A percentile compares a stretch with the other conserved stretches of the same genome.
Conservation (phyloP, 2,113 vertebrate genomes). For the Cyphomyrus discorhynchus region DNA sequence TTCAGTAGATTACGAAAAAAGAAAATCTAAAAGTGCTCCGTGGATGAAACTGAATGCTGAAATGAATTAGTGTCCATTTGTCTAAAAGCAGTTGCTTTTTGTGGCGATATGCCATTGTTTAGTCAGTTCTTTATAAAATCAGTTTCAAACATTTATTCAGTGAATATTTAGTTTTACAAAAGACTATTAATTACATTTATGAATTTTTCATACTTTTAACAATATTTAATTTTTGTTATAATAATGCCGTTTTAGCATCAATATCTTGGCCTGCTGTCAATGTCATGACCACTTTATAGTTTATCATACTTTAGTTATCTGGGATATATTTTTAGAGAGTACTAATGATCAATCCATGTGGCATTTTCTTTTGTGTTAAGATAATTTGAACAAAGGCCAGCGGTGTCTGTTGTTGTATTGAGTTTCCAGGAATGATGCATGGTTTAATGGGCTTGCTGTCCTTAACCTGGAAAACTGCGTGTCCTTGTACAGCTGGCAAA, state of each 20-base stretch:
- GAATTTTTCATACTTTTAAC: background rate
- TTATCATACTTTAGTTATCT: background rate
- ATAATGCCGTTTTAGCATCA: background rate
- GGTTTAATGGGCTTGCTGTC: background rate
- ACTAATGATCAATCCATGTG: background rate
- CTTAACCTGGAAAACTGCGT: background rate
- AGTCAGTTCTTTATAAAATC: background rate
- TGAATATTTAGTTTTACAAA: background rate
- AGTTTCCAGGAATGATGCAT: background rate
- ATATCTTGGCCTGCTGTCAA: background rate
- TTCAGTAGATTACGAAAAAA: conserved; percentile 27
- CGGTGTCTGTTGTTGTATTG: background rate
- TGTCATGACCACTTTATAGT: background rate
- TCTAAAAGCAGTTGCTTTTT: conserved; percentile 6
- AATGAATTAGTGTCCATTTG: background rate
- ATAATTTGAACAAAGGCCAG: background rate
- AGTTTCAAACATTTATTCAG: background rate
- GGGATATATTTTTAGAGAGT: background rate
- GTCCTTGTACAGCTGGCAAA: background rate
- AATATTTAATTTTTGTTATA: background rate
- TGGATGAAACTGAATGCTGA: conserved; percentile 12
- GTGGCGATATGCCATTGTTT: background rate
- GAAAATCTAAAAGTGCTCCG: conserved; percentile 20
- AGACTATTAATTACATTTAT: background rate
- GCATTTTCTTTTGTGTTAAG: background rate